A percentile compares a stretch with the other conserved stretches of the same genome.
Evolutionary conservation across 2,113 vertebrate genomes (phyloP).

Genomic region (Laticauda laticaudata): DNA sequence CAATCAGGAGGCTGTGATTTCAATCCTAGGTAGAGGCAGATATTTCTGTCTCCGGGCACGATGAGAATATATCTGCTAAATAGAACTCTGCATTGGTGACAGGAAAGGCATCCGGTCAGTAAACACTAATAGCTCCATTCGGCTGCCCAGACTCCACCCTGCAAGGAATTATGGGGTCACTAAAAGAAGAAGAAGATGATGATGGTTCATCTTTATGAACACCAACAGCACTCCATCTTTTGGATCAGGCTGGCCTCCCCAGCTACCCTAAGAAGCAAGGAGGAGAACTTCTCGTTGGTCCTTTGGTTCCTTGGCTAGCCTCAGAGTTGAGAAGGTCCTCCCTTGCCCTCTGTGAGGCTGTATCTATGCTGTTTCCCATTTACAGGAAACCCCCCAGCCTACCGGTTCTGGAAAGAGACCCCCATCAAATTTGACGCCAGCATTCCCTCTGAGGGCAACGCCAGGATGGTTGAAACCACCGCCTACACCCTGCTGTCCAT

Average conservation of each 20-base stretch:
- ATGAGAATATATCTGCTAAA: too few relatives aligned
- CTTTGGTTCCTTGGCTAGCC: not conserved
- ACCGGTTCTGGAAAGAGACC: constrained; percentile 84
- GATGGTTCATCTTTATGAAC: not conserved
- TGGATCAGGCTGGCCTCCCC: not conserved
- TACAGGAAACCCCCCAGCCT: constrained; percentile 73
- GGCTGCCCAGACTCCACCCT: not conserved
- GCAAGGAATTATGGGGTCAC: too few relatives aligned
- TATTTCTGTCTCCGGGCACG: too few relatives aligned
- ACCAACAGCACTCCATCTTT: not conserved
- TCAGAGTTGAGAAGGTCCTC: not conserved
- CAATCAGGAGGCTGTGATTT: too few relatives aligned
- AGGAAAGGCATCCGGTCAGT: too few relatives aligned
- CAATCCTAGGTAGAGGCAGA: too few relatives aligned
- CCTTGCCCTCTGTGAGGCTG: not conserved
- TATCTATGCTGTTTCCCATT: not conserved
- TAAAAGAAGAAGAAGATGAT: too few relatives aligned
- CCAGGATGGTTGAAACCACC: constrained; percentile 84
- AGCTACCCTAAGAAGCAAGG: not conserved
- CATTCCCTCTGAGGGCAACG: constrained; percentile 67
- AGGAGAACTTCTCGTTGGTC: not conserved
- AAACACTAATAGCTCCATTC: not conserved
- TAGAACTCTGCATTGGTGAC: too few relatives aligned
- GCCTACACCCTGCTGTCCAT: constrained; percentile 80
- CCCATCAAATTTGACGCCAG: constrained; percentile 43